Evolutionary conservation across 53 echinoderm and acorn worm species (phyloP).

Genomic region (Holothuria scabra): DNA sequence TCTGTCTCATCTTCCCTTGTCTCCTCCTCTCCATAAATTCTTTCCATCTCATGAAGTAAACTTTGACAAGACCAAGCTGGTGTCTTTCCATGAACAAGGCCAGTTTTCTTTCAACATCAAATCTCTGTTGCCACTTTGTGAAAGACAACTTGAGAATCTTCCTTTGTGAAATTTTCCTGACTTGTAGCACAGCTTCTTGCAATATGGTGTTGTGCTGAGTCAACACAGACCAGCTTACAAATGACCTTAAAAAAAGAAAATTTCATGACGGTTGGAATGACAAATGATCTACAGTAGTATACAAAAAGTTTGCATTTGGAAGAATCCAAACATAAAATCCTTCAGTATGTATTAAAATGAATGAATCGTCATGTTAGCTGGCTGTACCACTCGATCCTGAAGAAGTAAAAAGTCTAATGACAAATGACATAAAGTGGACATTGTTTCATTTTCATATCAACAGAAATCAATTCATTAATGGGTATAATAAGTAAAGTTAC

Average conservation of each 20-base stretch:
- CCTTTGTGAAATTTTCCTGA: not conserved
- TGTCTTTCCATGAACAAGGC: not conserved
- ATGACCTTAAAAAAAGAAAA: not conserved
- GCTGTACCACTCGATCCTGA: too few relatives aligned
- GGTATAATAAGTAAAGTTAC: too few relatives aligned
- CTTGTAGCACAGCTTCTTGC: not conserved
- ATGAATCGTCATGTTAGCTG: too few relatives aligned
- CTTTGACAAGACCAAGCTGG: not conserved
- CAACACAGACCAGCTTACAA: not conserved
- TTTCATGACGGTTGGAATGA: too few relatives aligned
- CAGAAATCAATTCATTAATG: too few relatives aligned
- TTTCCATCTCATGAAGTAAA: slow-evolving; percentile 10
- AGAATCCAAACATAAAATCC: too few relatives aligned
- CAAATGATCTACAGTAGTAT: too few relatives aligned
- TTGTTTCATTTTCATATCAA: too few relatives aligned
- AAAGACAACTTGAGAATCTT: not conserved
- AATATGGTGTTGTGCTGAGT: not conserved
- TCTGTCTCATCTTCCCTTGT: not conserved
- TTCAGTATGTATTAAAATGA: too few relatives aligned
- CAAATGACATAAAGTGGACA: too few relatives aligned
- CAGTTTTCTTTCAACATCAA: not conserved
- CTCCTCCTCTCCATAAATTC: not conserved
- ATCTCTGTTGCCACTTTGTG: not conserved
- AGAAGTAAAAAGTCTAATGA: too few relatives aligned
- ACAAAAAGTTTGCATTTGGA: too few relatives aligned